Base-by-base conservation (phyloP, 2,113 vertebrate species). In the Xyrauchen texanus region DNA sequence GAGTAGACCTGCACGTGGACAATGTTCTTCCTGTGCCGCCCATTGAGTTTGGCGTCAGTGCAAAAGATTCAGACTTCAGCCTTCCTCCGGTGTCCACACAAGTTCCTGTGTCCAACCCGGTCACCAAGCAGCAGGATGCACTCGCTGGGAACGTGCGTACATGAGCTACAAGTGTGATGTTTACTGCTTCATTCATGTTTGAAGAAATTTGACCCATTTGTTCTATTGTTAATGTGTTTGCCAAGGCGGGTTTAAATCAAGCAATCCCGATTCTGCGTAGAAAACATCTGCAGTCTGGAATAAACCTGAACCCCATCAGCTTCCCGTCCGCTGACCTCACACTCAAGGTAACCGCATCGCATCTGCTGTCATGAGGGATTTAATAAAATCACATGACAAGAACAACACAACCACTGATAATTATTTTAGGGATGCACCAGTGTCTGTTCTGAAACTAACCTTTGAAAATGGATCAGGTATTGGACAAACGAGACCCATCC, bases 21-120 rank as follows among this genome's bases (percentile, higher is more conserved):
- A 87, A 92, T 0, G 96, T 97, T 67, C 91, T 99, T 79, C 97
- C 98, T 0, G 98, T 97, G 81, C 96, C 97, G 0, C 97, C 97
- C 74, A 99, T 99, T 83, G 98, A 99, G 89, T 99, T 99, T 81
- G 98, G 97, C 70, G 97, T 99, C 87, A 97, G 92, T 82, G 94
- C 97, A 83, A 99, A 99, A 90, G 98, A 99, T 86, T 98, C 98
- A 0, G 98, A 99, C 84, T 99, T 99, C 84, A 98, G 92, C 85
- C 89, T 99, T 8, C 96, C 94, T 0, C 93, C 97, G 0, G 95
- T 95, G 52, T 94, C 97, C 60, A 90, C 91, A 21, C 90, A 96
- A 11, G 94, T 94, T 64, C 90, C 95, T 1, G 88, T 95, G 44
- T 94, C 96, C 60, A 98, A 94, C 82, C 91, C 96, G 0, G 96